Evolutionary conservation across 2,888 invertebrate species (phyloP), one percentile per base, ranked within the genome.

Genomic region (Parnassius glacialis): DNA sequence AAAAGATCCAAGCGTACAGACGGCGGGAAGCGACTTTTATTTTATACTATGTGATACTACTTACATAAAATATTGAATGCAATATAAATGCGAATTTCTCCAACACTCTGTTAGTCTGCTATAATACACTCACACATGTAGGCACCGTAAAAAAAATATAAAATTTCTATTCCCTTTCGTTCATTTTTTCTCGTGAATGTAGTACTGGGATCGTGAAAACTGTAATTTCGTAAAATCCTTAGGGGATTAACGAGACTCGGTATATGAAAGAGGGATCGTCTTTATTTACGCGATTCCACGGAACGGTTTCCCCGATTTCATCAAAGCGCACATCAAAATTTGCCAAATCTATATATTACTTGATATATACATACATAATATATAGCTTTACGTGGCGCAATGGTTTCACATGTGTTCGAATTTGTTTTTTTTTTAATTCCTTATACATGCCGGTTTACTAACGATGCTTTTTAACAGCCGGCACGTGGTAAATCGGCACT

Each of bases 201-300:
- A 41, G 45, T 41, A 9, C 43, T 11, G 43, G 50, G 44, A 51
- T 54, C 62, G 54, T n/a, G 25, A 52, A 20, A 16, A 34, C 50
- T 45, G 62, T 55, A 62, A 62, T 62, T 62, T 57, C 44, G 57
- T 48, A 16, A 57, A 52, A 57, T 53, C 57, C 62, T 20, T 52
- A 13, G 53, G 48, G 53, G 62, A 57, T 53, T 43, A 50, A 25
- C 50, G 44, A n/a, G 25, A 53, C 50, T 34, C 53, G 34, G 62
- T 34, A 55, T 50, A 53, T 52, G 13, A 12, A 48, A 2, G n/a
- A 53, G 58, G 25, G 47, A 34, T 48, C 52, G 11, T 25, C 51
- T 62, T 62, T 62, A 61, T 62, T 62, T 58, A 34, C 47, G 7
- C 50, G 25, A 58, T 55, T 50, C 50, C 25, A 53, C 44, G 42